Percentiles rank a stretch among this genome's conserved stretches.
These are phyloP conservation scores for Gasteruption jaculator DNA, from an alignment of 2,888 invertebrate genomes.

Conservation along the genomic window DNA sequence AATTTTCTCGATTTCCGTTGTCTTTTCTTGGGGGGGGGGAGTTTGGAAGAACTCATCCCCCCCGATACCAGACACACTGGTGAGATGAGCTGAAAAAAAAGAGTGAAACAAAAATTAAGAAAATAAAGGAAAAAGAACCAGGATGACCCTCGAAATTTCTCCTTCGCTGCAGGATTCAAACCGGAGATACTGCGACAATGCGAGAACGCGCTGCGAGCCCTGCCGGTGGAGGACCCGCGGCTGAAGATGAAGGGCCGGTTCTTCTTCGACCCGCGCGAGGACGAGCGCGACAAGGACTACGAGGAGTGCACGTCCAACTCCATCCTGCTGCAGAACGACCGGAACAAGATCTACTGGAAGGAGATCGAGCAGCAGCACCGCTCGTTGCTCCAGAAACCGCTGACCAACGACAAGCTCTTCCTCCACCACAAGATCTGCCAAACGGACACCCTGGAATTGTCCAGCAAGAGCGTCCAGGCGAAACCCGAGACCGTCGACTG, in stretches of 20 bases:
- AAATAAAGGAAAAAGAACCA: not conserved
- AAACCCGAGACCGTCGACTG: conserved; percentile 26
- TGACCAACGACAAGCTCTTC: conserved; percentile 29
- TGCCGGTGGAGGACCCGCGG: conserved; percentile 45
- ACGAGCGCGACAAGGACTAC: conserved; percentile 24
- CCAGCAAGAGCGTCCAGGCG: conserved; percentile 27
- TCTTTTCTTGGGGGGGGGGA: no score
- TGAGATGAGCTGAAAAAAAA: no score
- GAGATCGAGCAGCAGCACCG: conserved; percentile 29
- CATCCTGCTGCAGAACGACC: conserved; percentile 39
- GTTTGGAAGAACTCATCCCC: no score
- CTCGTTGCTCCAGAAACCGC: conserved; percentile 14
- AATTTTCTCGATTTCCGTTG: conserved; percentile 17
- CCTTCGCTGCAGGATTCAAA: conserved; percentile 39
- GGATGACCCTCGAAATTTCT: conserved; percentile 1
- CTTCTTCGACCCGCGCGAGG: conserved; percentile 41
- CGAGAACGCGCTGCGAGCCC: conserved; percentile 42
- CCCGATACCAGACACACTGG: no score
- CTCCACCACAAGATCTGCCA: conserved; percentile 48
- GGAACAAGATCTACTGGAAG: conserved; percentile 40
- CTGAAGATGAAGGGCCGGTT: conserved; percentile 47
- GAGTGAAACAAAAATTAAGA: no score
- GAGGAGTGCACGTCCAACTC: conserved; percentile 37
- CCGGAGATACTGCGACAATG: conserved; percentile 47
- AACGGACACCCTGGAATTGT: conserved; percentile 36